These are phyloP conservation scores for Idaea straminata DNA, from an alignment of 2,888 invertebrate species.

Conservation along the genomic window DNA sequence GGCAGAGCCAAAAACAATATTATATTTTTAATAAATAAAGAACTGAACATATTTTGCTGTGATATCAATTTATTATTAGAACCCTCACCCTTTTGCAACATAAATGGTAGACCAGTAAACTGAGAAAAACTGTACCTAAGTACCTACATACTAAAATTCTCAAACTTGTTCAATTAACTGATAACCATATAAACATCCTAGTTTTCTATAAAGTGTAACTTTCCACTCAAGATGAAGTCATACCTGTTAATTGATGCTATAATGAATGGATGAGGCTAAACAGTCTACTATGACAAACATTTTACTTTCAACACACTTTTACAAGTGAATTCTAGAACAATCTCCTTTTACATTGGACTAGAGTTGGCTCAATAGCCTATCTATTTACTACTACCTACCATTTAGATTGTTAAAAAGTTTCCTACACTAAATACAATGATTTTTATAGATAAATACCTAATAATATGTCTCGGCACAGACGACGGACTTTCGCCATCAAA, in stretches of 20 bases:
- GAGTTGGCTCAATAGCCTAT: not conserved
- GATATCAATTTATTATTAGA: too few species aligned
- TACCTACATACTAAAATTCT: too few species aligned
- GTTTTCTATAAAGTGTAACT: too few species aligned
- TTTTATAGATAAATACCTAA: not conserved
- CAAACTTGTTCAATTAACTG: too few species aligned
- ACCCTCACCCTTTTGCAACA: too few species aligned
- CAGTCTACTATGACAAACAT: not conserved
- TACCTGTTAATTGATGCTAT: not conserved
- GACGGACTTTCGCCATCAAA: not conserved
- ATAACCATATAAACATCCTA: too few species aligned
- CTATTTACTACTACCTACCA: not conserved
- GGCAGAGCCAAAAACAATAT: too few species aligned
- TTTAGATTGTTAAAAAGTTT: not conserved
- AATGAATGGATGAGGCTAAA: not conserved
- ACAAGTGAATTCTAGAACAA: not conserved
- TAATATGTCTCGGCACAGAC: not conserved
- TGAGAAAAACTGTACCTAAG: too few species aligned
- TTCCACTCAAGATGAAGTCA: too few species aligned
- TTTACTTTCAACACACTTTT: not conserved
- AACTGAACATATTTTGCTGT: too few species aligned
- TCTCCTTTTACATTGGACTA: not conserved
- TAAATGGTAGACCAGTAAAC: too few species aligned
- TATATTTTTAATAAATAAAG: too few species aligned
- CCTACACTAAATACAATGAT: not conserved